Evolutionary conservation across 2,888 invertebrate species (phyloP), one percentile per base, ranked within the genome.

Genomic region (Pegoplata infirma): DNA sequence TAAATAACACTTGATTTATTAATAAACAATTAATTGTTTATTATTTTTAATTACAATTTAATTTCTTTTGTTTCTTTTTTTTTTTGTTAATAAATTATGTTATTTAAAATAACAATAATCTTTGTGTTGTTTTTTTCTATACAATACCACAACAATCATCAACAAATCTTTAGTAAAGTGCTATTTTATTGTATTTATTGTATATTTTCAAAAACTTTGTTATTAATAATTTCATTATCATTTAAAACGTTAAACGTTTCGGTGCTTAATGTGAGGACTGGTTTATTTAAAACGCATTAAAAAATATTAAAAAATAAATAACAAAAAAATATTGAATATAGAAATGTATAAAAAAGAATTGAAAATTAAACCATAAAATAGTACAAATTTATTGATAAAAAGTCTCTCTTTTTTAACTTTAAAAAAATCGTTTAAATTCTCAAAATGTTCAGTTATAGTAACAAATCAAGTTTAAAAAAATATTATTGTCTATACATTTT

Each of bases 181-280:
- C 25, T 55, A 25, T 53, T 56, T 63, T 19, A 40, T 8, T 51
- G 2, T 47, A 14, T 61, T 56, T 36, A 36, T 17, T 28, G 25
- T 19, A 56, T 49, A 21, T 69, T 69, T 78, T 66, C 19, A 53
- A 80, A 67, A 78, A 61, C 23, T 67, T 66, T 56, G 28, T 61
- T 71, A 59, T 71, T 56, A 69, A 49, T 59, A 71, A 69, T 72
- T 63, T 82, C 76, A 82, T 81, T 82, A 78, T 67, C 75, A 69
- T 44, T 75, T 79, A 63, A 73, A 80, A 58, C 78, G 78, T 67
- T 68, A 69, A 80, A 75, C 80, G 76, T 67, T 72, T 67, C 68
- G 82, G 82, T 82, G 69, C 66, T 67, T 67, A 28, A 61, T 53
- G 32, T n/a, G 44, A 28, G 47, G 74, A 75, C 83, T 84, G 78